Conservation (phyloP, 2,113 vertebrate species). For the Leucopsar rothschildi region DNA sequence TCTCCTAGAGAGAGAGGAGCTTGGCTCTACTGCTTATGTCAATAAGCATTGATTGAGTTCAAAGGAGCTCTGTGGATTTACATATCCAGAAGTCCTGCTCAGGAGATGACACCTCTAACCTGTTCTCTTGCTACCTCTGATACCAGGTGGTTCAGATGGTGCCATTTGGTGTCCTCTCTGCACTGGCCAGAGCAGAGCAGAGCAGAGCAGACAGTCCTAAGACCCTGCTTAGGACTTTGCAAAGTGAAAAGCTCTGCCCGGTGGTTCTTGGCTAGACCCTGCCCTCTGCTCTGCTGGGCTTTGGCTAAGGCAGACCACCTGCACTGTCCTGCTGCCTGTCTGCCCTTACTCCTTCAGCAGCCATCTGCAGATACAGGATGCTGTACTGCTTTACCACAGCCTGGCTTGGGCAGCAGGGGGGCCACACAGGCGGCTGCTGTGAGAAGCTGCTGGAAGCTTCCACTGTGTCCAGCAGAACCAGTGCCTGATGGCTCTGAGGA, state of each 20-base stretch:
- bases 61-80: neutral
- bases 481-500: neutral
- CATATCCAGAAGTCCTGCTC: neutral
- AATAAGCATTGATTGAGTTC: neutral
- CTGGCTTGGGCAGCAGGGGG: neutral
- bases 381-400: neutral
- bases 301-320: neutral
- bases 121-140: neutral
- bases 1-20: neutral
- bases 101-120: neutral
- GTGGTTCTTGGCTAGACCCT: neutral
- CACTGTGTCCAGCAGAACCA: neutral
- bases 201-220: neutral
- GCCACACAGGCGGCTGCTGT: neutral
- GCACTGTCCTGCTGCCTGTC: neutral
- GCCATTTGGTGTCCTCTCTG: neutral
- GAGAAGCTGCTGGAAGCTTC: neutral
- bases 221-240: neutral
- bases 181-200: neutral
- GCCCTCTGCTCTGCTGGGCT: neutral
- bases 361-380: rapidly evolving
- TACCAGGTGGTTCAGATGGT: neutral
- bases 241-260: neutral
- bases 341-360: neutral
- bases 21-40: neutral